Conservation (phyloP, 2,888 invertebrate species). For the Cremastinae sp. region DNA sequence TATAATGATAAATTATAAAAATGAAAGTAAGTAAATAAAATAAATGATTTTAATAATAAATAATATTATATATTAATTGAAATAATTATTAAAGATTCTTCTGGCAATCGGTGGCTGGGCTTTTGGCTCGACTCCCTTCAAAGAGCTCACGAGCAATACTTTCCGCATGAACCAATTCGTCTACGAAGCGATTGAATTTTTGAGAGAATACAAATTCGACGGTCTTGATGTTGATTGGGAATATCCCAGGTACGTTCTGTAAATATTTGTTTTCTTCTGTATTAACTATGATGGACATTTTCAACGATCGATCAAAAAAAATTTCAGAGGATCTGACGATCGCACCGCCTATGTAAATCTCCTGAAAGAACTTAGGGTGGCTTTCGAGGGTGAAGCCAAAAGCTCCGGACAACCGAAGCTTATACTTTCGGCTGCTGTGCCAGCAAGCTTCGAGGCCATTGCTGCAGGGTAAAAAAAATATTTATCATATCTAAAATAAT, state of each 20-base stretch:
- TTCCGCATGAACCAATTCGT: conserved; percentile 98
- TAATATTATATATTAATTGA: conserved; percentile 2
- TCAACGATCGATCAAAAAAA: not conserved
- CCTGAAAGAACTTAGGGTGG: conserved; percentile 92
- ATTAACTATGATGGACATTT: too few species aligned
- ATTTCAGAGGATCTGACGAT: conserved; percentile 90
- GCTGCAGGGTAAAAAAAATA: conserved; percentile 88
- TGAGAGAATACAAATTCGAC: conserved; percentile 94
- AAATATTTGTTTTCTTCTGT: not conserved
- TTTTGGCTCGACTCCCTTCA: conserved; percentile 96
- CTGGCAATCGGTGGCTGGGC: conserved; percentile 98
- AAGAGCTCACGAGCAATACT: conserved; percentile 93
- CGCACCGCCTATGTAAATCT: conserved; percentile 91
- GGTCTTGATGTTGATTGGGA: conserved; percentile 97
- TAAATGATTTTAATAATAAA: not conserved
- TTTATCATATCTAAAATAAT: too few species aligned
- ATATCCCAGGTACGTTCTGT: conserved; percentile 89
- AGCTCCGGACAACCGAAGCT: conserved; percentile 90
- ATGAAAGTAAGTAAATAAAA: too few species aligned
- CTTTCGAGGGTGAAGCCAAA: conserved; percentile 96
- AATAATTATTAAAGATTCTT: conserved; percentile 83
- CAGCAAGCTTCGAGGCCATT: conserved; percentile 95
- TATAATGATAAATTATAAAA: too few species aligned
- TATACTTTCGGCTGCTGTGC: conserved; percentile 93
- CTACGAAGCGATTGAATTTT: conserved; percentile 95